Conservation (phyloP, 2,888 invertebrate species). For the Allacma fusca region DNA sequence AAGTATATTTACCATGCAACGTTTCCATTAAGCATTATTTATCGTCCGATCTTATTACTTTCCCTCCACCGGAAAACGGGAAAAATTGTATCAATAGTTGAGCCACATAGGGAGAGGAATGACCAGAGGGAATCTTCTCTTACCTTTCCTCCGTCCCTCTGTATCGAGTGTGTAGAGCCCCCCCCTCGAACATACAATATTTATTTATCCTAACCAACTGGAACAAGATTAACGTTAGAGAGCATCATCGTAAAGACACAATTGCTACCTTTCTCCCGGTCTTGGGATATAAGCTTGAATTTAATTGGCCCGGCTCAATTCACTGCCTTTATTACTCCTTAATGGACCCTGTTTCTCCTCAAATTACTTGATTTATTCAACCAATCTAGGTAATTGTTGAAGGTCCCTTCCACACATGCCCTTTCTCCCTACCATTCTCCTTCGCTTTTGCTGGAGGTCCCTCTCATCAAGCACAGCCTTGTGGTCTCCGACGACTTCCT, state of each 20-base stretch:
- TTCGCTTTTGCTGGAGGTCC: too few relatives aligned
- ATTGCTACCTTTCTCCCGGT: not conserved
- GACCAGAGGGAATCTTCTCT: not conserved
- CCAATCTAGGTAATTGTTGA: constrained; percentile 14
- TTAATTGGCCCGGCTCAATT: constrained; percentile 13
- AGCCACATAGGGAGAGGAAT: not conserved
- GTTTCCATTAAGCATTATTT: constrained; percentile 43
- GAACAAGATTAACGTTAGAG: constrained; percentile 3
- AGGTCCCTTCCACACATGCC: too few relatives aligned
- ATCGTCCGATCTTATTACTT: constrained; percentile 25
- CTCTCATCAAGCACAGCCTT: too few relatives aligned
- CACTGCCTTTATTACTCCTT: constrained; percentile 1
- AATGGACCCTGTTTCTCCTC: not conserved
- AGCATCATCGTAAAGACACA: constrained; percentile 15
- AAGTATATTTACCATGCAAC: constrained; percentile 37
- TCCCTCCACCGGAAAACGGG: not conserved
- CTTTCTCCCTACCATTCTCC: too few relatives aligned
- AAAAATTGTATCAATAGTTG: not conserved
- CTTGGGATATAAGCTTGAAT: not conserved
- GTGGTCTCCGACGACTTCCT: too few relatives aligned
- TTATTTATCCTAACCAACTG: not conserved
- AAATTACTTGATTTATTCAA: constrained; percentile 26
- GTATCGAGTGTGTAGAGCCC: not conserved
- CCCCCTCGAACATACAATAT: too few relatives aligned
- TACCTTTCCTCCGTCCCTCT: not conserved